Base-by-base conservation (phyloP, 1,140 invertebrate genomes). In the Temnothorax longispinosus region DNA sequence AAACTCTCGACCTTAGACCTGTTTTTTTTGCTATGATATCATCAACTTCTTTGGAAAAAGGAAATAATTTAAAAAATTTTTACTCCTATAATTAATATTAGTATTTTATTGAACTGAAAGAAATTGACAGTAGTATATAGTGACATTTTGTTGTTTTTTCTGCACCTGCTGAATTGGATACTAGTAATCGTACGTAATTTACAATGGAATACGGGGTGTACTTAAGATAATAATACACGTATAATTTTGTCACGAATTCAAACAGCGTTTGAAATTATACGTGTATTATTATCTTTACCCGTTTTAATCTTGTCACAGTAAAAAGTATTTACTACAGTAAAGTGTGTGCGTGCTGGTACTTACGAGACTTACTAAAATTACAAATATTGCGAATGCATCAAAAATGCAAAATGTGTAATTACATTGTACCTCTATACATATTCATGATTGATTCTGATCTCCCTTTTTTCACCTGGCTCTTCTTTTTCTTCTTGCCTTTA, bases 141-240 rank as follows among this genome's bases (percentile, higher is more conserved):
- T 1, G 27, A 27, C 27, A 27, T 27, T 27, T 27, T 27, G 27
- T 27, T 27, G 27, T 27, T 27, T 35, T 4, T 64, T 8, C 8
- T 35, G 44, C 58, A 78, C 56, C 75, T 77, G 75, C 75, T 32
- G 21, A 77, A 62, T 47, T 77, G 75, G 38, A 62, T n/a, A 60
- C 15, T 35, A 15, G 21, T 62, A 77, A 77, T 77, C 44, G 54
- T 62, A 58, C 21, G 10, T 62, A 77, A 77, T 76, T 77, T 62
- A 77, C 21, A 32, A 11, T 18, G 41, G 41, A 62, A 62, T 56
- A 65, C 3, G n/a, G 56, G 56, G 0, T 60, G 41, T 41, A 62
- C 27, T 77, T 62, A 27, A 77, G 15, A 18, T 58, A 18, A 32
- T 27, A 56, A 58, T 54, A 32, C 0, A 58, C 10, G 6, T n/a